These are phyloP conservation scores for Microctenopoma lineatum DNA, from an alignment of 2,797 vertebrate species.

Conservation along the genomic window DNA sequence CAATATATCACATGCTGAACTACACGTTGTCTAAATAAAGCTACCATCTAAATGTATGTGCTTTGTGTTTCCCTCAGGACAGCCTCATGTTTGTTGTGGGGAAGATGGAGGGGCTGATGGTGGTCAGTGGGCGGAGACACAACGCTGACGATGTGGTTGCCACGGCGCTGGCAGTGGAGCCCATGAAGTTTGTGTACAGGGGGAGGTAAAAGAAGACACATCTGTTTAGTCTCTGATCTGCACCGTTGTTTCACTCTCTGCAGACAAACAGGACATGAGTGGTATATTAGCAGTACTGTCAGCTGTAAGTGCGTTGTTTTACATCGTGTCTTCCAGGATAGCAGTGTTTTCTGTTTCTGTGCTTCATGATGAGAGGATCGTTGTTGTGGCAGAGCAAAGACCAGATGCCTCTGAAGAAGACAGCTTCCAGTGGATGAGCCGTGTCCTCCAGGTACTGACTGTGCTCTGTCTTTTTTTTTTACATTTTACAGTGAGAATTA, in stretches of 20 bases:
- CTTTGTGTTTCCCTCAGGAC: conserved; percentile 82
- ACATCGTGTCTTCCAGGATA: conserved; percentile 85
- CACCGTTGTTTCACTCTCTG: neutral
- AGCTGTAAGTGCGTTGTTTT: conserved; percentile 13
- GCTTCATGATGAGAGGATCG: conserved; percentile 93
- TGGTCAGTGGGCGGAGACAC: conserved; percentile 91
- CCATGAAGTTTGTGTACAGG: conserved; percentile 98
- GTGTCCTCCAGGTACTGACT: conserved; percentile 90
- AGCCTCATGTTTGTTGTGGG: conserved; percentile 93
- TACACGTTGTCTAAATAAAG: neutral
- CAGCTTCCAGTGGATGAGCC: conserved; percentile 99
- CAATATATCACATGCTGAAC: neutral
- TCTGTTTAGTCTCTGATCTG: neutral
- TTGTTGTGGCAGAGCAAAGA: conserved; percentile 96
- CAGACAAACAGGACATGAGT: neutral
- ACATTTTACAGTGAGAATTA: too few species aligned
- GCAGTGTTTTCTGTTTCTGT: conserved; percentile 96
- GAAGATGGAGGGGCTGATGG: conserved; percentile 94
- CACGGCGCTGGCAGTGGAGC: conserved; percentile 93
- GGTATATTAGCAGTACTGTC: neutral
- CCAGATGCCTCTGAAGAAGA: conserved; percentile 96
- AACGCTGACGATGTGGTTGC: conserved; percentile 95
- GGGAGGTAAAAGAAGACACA: conserved; percentile 85
- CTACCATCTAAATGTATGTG: neutral
- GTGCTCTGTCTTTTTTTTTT: neutral